Evolutionary conservation across 2,113 vertebrate genomes (phyloP), one percentile per base, ranked within the genome.

Genomic region (Bambusicola thoracicus): DNA sequence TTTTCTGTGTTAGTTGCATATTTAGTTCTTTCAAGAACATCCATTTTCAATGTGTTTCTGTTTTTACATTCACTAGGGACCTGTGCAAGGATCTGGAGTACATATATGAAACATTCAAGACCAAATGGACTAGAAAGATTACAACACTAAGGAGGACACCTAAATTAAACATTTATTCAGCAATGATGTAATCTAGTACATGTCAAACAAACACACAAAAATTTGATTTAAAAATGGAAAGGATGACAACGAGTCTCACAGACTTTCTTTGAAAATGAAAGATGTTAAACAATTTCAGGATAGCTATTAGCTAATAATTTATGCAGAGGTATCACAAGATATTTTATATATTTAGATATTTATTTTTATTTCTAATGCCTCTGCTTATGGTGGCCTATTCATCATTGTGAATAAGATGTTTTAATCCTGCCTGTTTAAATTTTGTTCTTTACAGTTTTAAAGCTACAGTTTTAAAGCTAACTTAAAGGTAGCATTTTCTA

Each of bases 131-230:
- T 88, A 90, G 92, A 93, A 97, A 95, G 81, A 95, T 74, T 95
- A 90, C 93, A 97, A 81, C 58, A 87, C 93, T 92, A 86, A 96
- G 55, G 49, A 97, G 46, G 94, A 97, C 70, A 93, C 58, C 85
- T 95, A 85, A 89, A 96, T 97, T 95, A 98, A 97, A 96, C 92
- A 97, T 94, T 96, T 94, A 97, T 87, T 40, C n/a, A 84, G 18
- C n/a, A 77, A 83, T 86, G 93, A 97, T 92, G 95, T 95, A 97
- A 96, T 95, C 84, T 94, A 81, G 67, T 70, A 44, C 74, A 89
- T 85, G 43, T 78, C 87, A 94, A 91, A 89, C 8, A 82, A 61
- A 82, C 40, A 80, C 46, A 92, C 24, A 84, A 72, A 70, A 53
- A 63, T 46, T 85, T 96, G 55, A 73, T 78, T 87, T 75, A 48